phyloP scores from a whole-genome alignment of 2,888 invertebrate species.

The Empis livida region DNA sequence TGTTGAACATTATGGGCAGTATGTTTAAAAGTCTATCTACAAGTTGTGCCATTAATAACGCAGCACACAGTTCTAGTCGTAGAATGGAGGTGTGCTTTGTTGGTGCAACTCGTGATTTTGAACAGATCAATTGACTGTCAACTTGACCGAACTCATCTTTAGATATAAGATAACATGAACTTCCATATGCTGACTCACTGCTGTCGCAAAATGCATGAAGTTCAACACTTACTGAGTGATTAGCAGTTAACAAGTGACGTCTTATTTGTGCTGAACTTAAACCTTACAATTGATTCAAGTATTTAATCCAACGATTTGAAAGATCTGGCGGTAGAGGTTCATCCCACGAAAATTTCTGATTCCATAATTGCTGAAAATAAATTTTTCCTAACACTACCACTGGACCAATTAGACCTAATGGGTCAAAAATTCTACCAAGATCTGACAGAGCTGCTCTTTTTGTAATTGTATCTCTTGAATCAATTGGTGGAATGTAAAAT shows the following conservation, averaged over 20 bases:
- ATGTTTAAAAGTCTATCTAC: slow-evolving; percentile 2
- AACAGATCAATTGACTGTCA: slow-evolving; percentile 1
- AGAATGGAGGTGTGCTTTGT: slow-evolving; percentile 3
- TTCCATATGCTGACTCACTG: slow-evolving; percentile 3
- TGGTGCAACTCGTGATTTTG: slow-evolving; percentile 10
- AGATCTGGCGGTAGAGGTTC: not conserved
- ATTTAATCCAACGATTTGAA: not conserved
- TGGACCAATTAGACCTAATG: slow-evolving; percentile 5
- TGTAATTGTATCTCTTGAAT: not conserved
- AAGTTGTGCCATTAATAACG: slow-evolving; percentile 4
- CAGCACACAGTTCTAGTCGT: slow-evolving; percentile 7
- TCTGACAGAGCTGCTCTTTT: slow-evolving; percentile 5
- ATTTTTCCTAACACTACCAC: slow-evolving; percentile 1
- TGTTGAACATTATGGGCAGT: not conserved
- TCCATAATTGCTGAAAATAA: slow-evolving; percentile 6
- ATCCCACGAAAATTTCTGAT: not conserved
- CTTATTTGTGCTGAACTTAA: not conserved
- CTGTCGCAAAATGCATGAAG: slow-evolving; percentile 3
- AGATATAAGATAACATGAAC: slow-evolving; percentile 2
- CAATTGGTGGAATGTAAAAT: not conserved
- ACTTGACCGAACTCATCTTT: not conserved
- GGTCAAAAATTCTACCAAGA: slow-evolving; percentile 5
- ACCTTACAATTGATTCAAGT: not conserved
- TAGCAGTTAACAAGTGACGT: not conserved
- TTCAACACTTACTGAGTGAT: not conserved